These are phyloP conservation scores for Halcyon malimbica DNA, from an alignment of 2,113 vertebrate species.

Conservation along the genomic window DNA sequence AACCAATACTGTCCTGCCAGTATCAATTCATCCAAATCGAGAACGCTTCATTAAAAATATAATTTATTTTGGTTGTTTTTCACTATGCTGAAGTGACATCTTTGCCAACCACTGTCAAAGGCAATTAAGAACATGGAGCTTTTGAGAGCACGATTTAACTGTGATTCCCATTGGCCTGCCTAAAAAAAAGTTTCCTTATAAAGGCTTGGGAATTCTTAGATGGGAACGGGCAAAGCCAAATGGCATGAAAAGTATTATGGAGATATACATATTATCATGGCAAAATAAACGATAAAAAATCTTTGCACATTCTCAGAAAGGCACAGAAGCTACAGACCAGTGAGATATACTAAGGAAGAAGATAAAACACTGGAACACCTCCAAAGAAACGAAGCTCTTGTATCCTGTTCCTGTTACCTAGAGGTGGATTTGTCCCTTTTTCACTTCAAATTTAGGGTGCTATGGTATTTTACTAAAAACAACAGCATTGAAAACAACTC, in stretches of 20 bases:
- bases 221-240: neutral
- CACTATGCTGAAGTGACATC: neutral
- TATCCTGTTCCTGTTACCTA: neutral
- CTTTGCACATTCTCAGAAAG: neutral
- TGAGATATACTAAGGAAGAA: neutral
- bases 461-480: neutral
- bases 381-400: neutral
- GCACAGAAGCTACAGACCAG: neutral
- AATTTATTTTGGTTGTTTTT: constrained; percentile 17
- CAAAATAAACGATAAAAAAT: neutral
- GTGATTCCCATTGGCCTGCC: neutral
- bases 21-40: neutral
- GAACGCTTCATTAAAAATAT: constrained; percentile 31
- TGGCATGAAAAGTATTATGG: neutral
- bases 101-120: constrained; percentile 12
- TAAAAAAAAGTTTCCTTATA: neutral
- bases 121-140: neutral
- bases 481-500: neutral
- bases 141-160: neutral
- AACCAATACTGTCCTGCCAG: neutral
- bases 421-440: neutral
- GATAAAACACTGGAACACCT: neutral
- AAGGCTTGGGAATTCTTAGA: neutral
- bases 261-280: neutral
- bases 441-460: neutral